A percentile compares a stretch with the other conserved stretches of the same genome.
Evolutionary conservation across 53 echinoderm and acorn worm species (phyloP).

Genomic region (Paracentrotus lividus): DNA sequence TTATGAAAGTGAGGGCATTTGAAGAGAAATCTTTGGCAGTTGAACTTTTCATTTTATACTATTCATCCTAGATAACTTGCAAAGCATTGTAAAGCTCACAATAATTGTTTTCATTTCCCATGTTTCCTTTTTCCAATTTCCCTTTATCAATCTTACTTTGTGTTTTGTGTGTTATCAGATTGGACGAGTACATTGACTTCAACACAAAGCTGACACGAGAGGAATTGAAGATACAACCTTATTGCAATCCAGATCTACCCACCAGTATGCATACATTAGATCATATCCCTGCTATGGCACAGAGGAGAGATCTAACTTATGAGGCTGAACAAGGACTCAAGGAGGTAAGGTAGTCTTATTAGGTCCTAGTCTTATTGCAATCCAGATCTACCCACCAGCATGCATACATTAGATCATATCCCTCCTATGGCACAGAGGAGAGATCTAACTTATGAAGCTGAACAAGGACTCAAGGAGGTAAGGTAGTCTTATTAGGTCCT

Average conservation of each 20-base stretch:
- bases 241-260: constrained; percentile 79
- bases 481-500: too few species aligned
- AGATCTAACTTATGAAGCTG: constrained; percentile 78
- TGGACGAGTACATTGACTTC: constrained; percentile 94
- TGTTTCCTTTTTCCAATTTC: too few species aligned
- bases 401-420: constrained; percentile 91
- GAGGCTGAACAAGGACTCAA: constrained; percentile 89
- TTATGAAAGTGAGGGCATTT: too few species aligned
- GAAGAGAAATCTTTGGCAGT: too few species aligned
- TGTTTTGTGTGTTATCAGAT: constrained; percentile 50
- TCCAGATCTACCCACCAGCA: constrained; percentile 61
- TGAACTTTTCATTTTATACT: too few species aligned
- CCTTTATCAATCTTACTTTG: too few species aligned
- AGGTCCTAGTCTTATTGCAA: too few species aligned
- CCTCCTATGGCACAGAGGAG: constrained; percentile 77
- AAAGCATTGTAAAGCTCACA: too few species aligned
- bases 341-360: constrained; percentile 74
- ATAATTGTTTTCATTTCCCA: neutral
- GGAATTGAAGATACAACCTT: constrained; percentile 71
- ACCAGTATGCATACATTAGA: constrained; percentile 95
- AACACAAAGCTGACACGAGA: constrained; percentile 61
- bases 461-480: constrained; percentile 81
- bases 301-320: constrained; percentile 74
- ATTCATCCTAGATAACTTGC: too few species aligned
- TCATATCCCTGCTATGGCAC: constrained; percentile 85